Percentiles rank a stretch among this genome's conserved stretches.
Evolutionary conservation across 2,113 vertebrate species (phyloP).

Genomic region (Chaetura pelagica): DNA sequence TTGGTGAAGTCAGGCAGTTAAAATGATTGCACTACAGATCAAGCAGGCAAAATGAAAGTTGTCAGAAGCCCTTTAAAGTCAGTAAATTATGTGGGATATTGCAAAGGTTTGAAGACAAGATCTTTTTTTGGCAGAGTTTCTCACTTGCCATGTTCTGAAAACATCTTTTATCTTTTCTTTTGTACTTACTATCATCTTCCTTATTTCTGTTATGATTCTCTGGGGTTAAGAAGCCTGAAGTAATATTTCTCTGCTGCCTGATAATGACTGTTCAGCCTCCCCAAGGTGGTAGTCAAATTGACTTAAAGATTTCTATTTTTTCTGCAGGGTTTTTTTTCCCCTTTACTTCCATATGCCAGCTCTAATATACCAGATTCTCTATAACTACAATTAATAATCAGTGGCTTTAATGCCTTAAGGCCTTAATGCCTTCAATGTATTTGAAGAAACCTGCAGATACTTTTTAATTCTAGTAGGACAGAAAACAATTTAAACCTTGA

Average conservation of each 20-base stretch:
- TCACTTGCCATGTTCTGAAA: conserved; percentile 8
- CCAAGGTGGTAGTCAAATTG: background rate
- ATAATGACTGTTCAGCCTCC: background rate
- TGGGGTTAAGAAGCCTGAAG: background rate
- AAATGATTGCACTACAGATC: background rate
- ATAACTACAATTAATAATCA: background rate
- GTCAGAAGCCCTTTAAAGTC: conserved; percentile 1
- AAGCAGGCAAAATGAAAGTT: background rate
- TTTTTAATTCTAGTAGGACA: background rate
- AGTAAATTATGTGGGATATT: background rate
- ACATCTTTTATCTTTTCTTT: conserved; percentile 53
- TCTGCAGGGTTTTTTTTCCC: background rate
- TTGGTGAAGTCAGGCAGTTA: background rate
- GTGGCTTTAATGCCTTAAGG: background rate
- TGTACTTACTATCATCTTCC: conserved; percentile 37
- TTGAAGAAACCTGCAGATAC: background rate
- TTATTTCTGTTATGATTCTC: conserved; percentile 42
- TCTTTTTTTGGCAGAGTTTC: conserved; percentile 26
- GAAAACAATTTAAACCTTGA: background rate
- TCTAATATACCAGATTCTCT: background rate
- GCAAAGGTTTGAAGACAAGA: background rate
- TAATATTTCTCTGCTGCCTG: background rate
- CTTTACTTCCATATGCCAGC: background rate
- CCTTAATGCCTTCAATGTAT: background rate
- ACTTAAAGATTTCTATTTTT: background rate